phyloP scores from a whole-genome alignment of 2,888 invertebrate species.

The Athalia cordata region DNA sequence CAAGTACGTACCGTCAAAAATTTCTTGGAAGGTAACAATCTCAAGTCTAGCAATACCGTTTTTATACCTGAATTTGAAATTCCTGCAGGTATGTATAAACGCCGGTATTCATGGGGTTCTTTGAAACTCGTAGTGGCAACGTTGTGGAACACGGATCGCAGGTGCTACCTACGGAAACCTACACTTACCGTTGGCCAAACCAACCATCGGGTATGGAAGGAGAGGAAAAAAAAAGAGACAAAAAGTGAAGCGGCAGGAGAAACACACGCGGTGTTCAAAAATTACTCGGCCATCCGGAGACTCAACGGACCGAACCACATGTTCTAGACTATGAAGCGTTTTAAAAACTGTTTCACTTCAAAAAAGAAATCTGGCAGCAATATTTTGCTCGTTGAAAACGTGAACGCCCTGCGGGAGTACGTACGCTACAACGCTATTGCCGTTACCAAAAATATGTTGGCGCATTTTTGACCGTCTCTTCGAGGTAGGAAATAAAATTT shows the following conservation, averaged over 20 bases:
- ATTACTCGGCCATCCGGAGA: conserved; percentile 34
- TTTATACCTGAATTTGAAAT: conserved; percentile 30
- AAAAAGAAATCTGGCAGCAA: conserved; percentile 7
- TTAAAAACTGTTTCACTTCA: conserved; percentile 12
- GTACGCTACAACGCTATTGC: too few species aligned
- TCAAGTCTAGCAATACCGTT: background rate
- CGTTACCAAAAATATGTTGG: background rate
- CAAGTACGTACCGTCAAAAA: background rate
- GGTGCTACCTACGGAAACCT: conserved; percentile 45
- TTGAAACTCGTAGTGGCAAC: conserved; percentile 30
- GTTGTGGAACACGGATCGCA: conserved; percentile 41
- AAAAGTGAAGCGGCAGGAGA: conserved; percentile 5
- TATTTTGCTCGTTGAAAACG: background rate
- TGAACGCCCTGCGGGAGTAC: background rate
- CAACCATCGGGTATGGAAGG: conserved; percentile 23
- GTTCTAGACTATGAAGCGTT: conserved; percentile 22
- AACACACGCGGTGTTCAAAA: conserved; percentile 40
- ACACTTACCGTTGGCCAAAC: conserved; percentile 45
- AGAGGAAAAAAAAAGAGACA: conserved; percentile 37
- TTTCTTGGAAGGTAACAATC: background rate
- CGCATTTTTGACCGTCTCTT: background rate
- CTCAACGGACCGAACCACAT: conserved; percentile 42
- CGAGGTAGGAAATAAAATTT: background rate
- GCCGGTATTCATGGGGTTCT: conserved; percentile 24
- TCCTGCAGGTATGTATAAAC: background rate